Evolutionary conservation across 2,113 vertebrate genomes (phyloP), one percentile per base, ranked within the genome.

Genomic region (Cyprinodon brontotheroides): DNA sequence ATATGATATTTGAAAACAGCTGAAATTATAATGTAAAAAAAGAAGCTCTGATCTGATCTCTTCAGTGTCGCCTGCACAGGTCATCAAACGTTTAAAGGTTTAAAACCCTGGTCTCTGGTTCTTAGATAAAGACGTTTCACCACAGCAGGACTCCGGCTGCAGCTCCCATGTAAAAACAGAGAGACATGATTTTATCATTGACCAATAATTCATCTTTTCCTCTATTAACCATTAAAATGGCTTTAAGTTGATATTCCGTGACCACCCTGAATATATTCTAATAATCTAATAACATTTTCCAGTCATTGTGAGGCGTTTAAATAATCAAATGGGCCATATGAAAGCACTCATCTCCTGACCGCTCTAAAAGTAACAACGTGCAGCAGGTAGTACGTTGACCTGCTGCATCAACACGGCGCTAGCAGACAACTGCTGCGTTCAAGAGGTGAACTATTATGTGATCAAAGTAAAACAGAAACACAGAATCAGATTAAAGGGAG

Each of bases 211-310:
- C 13, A 36, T 77, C 43, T 77, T 39, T 68, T 74, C 17, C 47
- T 89, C 70, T 74, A 61, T 84, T 68, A 38, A 62, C 64, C 81
- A 29, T 78, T n/a, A 75, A 38, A 37, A 77, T 68, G 39, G 14
- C 11, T 13, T 9, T 8, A 40, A 66, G 91, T 80, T 50, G 74
- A 86, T 90, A 90, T 85, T 87, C 90, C 78, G 71, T 37, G 87
- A 85, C 74, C 82, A 82, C 13, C 7, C 72, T 39, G 20, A 74
- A 84, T 94, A 94, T 86, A 93, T 94, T 94, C 92, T 90, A 91
- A 79, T 91, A 94, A 92, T 92, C 79, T 94, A 95, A 94, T 92
- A 68, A 89, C 72, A 86, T 74, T 77, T 91, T 87, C 88, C 87
- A 61, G 67, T 86, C 87, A 92, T 92, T 87, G 88, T 81, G 92